phyloP scores from a whole-genome alignment of 2,888 invertebrate species.

The Pollenia amentaria region DNA sequence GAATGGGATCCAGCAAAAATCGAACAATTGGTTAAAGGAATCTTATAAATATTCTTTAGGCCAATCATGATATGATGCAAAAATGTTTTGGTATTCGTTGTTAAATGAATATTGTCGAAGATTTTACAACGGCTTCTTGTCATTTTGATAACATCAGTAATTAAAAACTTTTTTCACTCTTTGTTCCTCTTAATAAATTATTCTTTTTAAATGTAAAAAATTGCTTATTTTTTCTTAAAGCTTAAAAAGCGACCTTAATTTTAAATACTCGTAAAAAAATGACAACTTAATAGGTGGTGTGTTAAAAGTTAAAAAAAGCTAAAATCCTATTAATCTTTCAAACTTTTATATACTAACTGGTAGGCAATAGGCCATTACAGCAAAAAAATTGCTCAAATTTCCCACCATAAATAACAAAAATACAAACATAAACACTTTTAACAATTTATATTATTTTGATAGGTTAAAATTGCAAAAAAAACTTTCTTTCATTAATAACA shows the following conservation, averaged over 20 bases:
- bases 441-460: constrained; percentile 59
- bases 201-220: neutral
- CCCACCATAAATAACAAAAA: constrained; percentile 58
- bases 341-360: constrained; percentile 35
- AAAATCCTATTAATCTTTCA: constrained; percentile 63
- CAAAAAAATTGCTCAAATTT: constrained; percentile 59
- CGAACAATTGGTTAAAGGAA: no score
- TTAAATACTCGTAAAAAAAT: constrained; percentile 3
- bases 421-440: constrained; percentile 23
- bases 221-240: neutral
- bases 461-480: constrained; percentile 60
- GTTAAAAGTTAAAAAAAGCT: constrained; percentile 16
- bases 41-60: no score
- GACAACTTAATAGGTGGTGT: constrained; percentile 26
- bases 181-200: no score
- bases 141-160: no score
- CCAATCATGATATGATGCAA: no score
- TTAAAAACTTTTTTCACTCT: no score
- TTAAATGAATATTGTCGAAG: no score
- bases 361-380: constrained; percentile 24
- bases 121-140: no score
- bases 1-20: no score
- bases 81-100: no score
- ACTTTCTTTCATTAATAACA: constrained; percentile 70
- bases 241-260: constrained; percentile 30